A percentile compares a stretch with the other conserved stretches of the same genome.
These are phyloP conservation scores for Bimastos eiseni DNA, from an alignment of 2,888 invertebrate genomes.

Conservation along the genomic window DNA sequence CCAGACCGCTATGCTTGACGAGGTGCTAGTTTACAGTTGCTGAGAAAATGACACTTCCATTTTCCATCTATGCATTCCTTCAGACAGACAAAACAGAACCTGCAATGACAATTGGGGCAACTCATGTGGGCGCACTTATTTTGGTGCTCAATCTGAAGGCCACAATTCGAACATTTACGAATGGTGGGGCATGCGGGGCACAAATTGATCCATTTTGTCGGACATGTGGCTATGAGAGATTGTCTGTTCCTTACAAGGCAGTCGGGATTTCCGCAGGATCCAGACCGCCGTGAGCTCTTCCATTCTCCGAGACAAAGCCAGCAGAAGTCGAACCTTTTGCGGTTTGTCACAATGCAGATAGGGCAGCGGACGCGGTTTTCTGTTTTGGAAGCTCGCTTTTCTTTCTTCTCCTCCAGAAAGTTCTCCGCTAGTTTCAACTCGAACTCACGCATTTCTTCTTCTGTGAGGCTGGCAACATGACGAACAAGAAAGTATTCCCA, in stretches of 20 bases:
- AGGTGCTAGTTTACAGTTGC: not conserved
- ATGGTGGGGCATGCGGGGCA: not conserved
- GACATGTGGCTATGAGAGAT: not conserved
- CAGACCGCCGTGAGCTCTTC: not conserved
- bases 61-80: not conserved
- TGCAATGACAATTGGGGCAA: not conserved
- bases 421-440: conserved; percentile 4
- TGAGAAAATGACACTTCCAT: not conserved
- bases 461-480: conserved; percentile 30
- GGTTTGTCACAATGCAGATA: not conserved
- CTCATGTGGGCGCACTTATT: conserved; percentile 26
- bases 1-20: not conserved
- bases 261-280: conserved; percentile 6
- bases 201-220: not conserved
- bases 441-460: conserved; percentile 8
- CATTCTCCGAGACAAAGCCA: conserved; percentile 21
- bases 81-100: conserved; percentile 32
- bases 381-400: not conserved
- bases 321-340: conserved; percentile 21
- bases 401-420: not conserved
- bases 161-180: conserved; percentile 30
- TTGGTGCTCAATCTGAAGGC: conserved; percentile 26
- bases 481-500: conserved; percentile 28
- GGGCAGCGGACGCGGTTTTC: conserved; percentile 10
- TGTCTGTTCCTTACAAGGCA: conserved; percentile 16